phyloP scores from a whole-genome alignment of 2,113 vertebrate genomes.

The Ageneiosus marmoratus region DNA sequence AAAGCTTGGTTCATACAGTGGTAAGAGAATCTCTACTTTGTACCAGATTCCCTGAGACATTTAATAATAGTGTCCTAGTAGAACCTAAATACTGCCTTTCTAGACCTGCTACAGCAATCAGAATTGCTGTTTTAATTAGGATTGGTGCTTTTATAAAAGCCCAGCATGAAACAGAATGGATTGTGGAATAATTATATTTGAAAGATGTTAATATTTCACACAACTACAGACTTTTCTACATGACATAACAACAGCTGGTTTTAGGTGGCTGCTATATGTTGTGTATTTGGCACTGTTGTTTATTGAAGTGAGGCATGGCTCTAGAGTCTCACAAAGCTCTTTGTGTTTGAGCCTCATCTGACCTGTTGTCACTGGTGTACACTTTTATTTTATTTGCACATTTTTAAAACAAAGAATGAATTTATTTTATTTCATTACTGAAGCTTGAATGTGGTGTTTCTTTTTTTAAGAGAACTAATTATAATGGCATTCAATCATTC shows the following conservation, averaged over 20 bases:
- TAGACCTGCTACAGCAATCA: constrained; percentile 63
- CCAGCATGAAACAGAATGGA: constrained; percentile 61
- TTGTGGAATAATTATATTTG: constrained; percentile 77
- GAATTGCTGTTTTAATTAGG: constrained; percentile 68
- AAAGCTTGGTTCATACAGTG: constrained; percentile 46
- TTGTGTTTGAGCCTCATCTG: constrained; percentile 19
- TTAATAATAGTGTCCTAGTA: constrained; percentile 57
- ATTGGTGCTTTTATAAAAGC: constrained; percentile 72
- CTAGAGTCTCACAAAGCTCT: constrained; percentile 27
- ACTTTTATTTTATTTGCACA: background rate
- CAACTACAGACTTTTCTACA: constrained; percentile 53
- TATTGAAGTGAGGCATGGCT: constrained; percentile 17
- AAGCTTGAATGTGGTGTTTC: background rate
- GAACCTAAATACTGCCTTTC: constrained; percentile 64
- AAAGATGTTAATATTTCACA: constrained; percentile 72
- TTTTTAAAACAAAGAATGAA: background rate
- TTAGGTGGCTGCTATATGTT: constrained; percentile 41
- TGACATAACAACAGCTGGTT: constrained; percentile 59
- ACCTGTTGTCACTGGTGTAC: constrained; percentile 6
- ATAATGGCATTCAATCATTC: no score
- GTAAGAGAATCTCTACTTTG: constrained; percentile 34
- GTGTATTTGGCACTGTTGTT: constrained; percentile 43
- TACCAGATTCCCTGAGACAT: constrained; percentile 54
- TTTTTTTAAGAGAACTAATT: background rate
- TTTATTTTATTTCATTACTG: background rate